These are phyloP conservation scores for Drosophila atripex DNA, from an alignment of 2,888 invertebrate species.

Conservation along the genomic window DNA sequence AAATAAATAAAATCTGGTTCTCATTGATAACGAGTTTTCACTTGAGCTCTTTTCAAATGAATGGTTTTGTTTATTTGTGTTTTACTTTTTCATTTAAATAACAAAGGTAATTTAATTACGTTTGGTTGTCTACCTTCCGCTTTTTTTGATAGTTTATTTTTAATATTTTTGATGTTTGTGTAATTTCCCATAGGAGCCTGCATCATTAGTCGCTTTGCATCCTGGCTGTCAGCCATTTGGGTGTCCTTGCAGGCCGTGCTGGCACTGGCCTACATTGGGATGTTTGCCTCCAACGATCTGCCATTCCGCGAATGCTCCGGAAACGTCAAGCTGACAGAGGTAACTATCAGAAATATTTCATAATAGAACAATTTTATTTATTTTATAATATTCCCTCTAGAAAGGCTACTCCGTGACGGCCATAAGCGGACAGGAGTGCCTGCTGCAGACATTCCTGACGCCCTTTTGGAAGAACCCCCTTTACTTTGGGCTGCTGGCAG, in stretches of 20 bases:
- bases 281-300: slow-evolving; percentile 81
- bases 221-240: slow-evolving; percentile 83
- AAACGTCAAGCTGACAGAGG: slow-evolving; percentile 70
- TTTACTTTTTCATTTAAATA: slow-evolving; percentile 35
- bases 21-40: slow-evolving; percentile 43
- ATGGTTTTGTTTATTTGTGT: slow-evolving; percentile 5
- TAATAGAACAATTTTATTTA: no score
- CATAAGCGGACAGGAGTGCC: slow-evolving; percentile 82
- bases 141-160: slow-evolving; percentile 1
- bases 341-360: no score
- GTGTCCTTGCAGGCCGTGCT: slow-evolving; percentile 83
- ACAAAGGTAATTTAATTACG: slow-evolving; percentile 38
- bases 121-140: slow-evolving; percentile 18
- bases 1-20: slow-evolving; percentile 25
- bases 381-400: slow-evolving; percentile 45
- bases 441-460: slow-evolving; percentile 82
- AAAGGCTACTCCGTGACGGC: slow-evolving; percentile 79
- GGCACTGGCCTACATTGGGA: slow-evolving; percentile 82
- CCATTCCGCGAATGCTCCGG: slow-evolving; percentile 83
- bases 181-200: slow-evolving; percentile 78
- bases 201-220: slow-evolving; percentile 83
- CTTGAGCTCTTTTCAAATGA: slow-evolving; percentile 19
- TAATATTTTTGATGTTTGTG: background rate
- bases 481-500: slow-evolving; percentile 82
- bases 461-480: slow-evolving; percentile 84